phyloP scores from a whole-genome alignment of 2,888 invertebrate species.

The Tetranychus piercei region DNA sequence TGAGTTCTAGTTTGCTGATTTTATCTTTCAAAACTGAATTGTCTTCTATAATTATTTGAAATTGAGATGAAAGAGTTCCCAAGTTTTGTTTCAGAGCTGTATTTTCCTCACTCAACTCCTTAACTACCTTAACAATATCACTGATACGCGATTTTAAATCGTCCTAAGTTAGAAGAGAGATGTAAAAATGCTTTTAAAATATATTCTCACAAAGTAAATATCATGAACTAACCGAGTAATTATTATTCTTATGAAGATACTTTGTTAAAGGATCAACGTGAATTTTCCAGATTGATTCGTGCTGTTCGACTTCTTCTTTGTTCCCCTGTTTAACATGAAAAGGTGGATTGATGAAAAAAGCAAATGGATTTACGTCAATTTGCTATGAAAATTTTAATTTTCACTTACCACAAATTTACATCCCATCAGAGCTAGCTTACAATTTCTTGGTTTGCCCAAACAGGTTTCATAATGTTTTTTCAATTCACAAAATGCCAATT shows the following conservation, averaged over 20 bases:
- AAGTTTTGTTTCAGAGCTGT: neutral
- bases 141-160: slow-evolving; percentile 14
- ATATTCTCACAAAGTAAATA: neutral
- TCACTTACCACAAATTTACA: slow-evolving; percentile 17
- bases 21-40: neutral
- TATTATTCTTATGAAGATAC: neutral
- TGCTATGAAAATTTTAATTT: neutral
- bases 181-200: neutral
- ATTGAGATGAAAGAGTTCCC: neutral
- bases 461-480: slow-evolving; percentile 16
- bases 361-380: neutral
- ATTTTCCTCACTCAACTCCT: slow-evolving; percentile 18
- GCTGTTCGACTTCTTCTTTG: slow-evolving; percentile 15
- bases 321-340: slow-evolving; percentile 9
- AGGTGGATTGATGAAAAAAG: neutral
- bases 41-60: neutral
- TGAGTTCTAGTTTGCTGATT: neutral
- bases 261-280: slow-evolving; percentile 13
- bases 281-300: slow-evolving; percentile 17
- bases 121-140: slow-evolving; percentile 16
- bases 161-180: neutral
- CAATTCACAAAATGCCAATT: slow-evolving; percentile 13
- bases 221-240: neutral
- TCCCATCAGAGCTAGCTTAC: slow-evolving; percentile 12
- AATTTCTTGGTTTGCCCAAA: slow-evolving; percentile 18